Evolutionary conservation across 2,888 invertebrate genomes (phyloP).

Genomic region (Eustalomyia histrio): DNA sequence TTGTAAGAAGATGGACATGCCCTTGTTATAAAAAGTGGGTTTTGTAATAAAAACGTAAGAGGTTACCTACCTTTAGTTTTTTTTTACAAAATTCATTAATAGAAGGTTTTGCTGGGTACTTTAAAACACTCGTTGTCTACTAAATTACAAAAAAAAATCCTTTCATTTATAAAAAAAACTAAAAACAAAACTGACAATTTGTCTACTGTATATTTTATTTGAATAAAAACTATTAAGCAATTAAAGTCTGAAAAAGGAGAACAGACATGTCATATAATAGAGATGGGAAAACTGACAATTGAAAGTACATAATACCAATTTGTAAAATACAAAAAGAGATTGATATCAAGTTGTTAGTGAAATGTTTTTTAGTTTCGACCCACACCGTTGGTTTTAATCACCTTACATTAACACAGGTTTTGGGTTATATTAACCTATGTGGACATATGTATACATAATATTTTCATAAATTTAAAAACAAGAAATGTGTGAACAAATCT

Average conservation of each 20-base stretch:
- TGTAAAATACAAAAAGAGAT: slow-evolving; percentile 10
- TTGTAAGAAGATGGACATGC: no score
- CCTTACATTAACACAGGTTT: no score
- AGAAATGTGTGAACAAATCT: no score
- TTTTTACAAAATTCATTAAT: no score
- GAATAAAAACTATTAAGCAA: slow-evolving; percentile 1
- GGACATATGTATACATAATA: no score
- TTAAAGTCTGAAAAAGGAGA: neutral
- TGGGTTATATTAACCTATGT: no score
- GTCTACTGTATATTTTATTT: neutral
- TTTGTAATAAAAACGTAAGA: no score
- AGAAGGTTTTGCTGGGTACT: neutral
- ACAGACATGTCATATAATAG: neutral
- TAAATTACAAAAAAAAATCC: neutral
- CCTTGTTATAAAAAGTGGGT: no score
- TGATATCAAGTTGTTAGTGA: slow-evolving; percentile 52
- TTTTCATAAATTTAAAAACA: no score
- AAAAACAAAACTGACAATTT: slow-evolving; percentile 7
- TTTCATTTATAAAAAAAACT: neutral
- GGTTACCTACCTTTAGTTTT: no score
- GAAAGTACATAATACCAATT: neutral
- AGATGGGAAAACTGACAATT: neutral
- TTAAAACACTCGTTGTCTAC: slow-evolving; percentile 16
- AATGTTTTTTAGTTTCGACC: neutral
- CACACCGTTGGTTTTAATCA: no score